Conservation (phyloP, 2,888 invertebrate species). For the Crepidodera aurea region DNA sequence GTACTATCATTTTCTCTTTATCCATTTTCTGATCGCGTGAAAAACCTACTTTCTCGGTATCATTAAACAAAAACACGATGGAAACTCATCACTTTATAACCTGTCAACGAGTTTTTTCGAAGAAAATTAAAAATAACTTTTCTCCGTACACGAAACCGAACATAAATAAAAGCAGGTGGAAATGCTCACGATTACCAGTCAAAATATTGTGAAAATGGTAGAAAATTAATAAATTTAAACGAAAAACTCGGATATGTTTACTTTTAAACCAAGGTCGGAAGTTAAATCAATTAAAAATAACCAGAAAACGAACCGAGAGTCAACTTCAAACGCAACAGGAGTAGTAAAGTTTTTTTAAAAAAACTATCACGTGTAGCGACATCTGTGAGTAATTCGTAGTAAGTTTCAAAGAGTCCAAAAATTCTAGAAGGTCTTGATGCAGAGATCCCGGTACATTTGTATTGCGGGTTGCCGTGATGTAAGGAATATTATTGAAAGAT, state of each 20-base stretch:
- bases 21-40: slow-evolving; percentile 36
- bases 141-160: not conserved
- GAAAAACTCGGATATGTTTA: slow-evolving; percentile 3
- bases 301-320: slow-evolving; percentile 1
- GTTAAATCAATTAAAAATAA: slow-evolving; percentile 2
- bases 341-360: not conserved
- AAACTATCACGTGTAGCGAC: not conserved
- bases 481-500: no score
- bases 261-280: slow-evolving; percentile 10
- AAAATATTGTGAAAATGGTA: not conserved
- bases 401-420: not conserved
- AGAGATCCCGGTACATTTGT: not conserved
- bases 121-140: slow-evolving; percentile 40
- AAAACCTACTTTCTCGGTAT: not conserved
- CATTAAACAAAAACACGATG: not conserved
- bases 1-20: slow-evolving; percentile 40
- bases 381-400: not conserved
- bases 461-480: not conserved
- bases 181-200: slow-evolving; percentile 8
- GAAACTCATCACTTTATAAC: slow-evolving; percentile 1
- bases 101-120: slow-evolving; percentile 22
- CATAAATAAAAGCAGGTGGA: slow-evolving; percentile 15
- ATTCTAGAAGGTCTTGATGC: no score
- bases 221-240: not conserved
- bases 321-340: not conserved